A percentile compares a stretch with the other conserved stretches of the same genome.
Evolutionary conservation across 2,888 invertebrate genomes (phyloP).

Genomic region (Laothoe populi): DNA sequence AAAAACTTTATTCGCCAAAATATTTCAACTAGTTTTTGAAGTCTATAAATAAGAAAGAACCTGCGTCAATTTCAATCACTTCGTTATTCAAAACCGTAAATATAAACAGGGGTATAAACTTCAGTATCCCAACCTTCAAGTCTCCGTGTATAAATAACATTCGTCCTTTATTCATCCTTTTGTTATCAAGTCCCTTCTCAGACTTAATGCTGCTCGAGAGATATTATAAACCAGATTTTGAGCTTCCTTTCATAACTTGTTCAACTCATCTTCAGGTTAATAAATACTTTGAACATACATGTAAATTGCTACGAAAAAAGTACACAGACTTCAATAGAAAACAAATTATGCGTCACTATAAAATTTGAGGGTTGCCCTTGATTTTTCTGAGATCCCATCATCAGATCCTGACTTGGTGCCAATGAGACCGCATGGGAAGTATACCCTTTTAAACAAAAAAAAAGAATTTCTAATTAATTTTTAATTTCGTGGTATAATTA

Average conservation of each 20-base stretch:
- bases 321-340: too few relatives aligned
- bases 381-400: too few relatives aligned
- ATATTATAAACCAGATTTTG: neutral
- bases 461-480: too few relatives aligned
- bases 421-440: too few relatives aligned
- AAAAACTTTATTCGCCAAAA: neutral
- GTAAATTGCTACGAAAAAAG: too few relatives aligned
- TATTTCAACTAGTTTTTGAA: neutral
- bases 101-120: neutral
- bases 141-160: conserved; percentile 8
- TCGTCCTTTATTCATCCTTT: neutral
- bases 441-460: too few relatives aligned
- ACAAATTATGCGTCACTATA: too few relatives aligned
- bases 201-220: neutral
- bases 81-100: conserved; percentile 20
- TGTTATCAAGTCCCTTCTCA: conserved; percentile 9
- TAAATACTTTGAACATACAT: too few relatives aligned
- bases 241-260: neutral
- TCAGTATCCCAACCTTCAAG: neutral
- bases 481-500: too few relatives aligned
- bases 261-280: neutral
- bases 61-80: conserved; percentile 1
- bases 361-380: too few relatives aligned
- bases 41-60: neutral
- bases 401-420: too few relatives aligned